Conservation (phyloP, 2,113 vertebrate species). For the Ictalurus punctatus region DNA sequence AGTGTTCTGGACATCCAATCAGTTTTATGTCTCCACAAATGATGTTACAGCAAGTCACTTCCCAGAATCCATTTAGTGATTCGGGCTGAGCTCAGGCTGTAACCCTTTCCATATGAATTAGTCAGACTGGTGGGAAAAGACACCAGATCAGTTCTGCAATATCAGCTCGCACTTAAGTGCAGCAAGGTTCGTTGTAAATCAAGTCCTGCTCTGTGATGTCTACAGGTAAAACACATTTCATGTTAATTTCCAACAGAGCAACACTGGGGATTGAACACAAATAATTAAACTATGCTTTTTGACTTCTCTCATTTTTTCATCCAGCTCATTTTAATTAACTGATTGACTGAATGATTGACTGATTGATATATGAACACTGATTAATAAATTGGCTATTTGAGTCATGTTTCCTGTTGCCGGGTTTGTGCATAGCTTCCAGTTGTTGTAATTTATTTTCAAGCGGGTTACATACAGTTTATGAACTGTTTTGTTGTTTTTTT, state of each 20-base stretch:
- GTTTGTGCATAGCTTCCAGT: conserved; percentile 7
- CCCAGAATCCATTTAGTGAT: conserved; percentile 33
- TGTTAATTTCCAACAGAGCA: neutral
- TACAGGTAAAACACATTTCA: neutral
- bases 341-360: neutral
- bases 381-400: neutral
- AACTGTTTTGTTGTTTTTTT: neutral
- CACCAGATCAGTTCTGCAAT: neutral
- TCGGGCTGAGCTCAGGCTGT: neutral
- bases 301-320: neutral
- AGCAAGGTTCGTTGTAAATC: neutral
- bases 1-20: conserved; percentile 4
- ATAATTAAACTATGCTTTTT: neutral
- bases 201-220: neutral
- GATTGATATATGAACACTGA: neutral
- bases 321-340: neutral
- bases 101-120: conserved; percentile 40
- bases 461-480: neutral
- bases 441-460: neutral
- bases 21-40: conserved; percentile 16
- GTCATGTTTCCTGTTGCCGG: neutral
- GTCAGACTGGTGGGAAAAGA: conserved; percentile 13
- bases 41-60: conserved; percentile 24
- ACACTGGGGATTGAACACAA: neutral
- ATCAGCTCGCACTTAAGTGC: neutral